A percentile compares a stretch with the other conserved stretches of the same genome.
phyloP scores from a whole-genome alignment of 2,797 vertebrate genomes.

The Merluccius polli region DNA sequence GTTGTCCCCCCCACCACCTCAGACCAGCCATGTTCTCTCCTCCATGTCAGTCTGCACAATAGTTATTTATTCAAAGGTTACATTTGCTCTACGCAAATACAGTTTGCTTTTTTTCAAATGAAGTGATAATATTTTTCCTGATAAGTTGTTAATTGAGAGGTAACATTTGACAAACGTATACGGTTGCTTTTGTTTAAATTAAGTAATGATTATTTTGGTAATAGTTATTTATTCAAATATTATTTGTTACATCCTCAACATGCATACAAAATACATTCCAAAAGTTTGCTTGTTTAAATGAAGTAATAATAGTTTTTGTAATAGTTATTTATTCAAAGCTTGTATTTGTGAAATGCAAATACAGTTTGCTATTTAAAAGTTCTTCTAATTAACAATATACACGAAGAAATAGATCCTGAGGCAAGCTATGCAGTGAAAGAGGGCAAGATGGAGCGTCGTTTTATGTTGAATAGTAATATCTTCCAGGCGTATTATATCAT shows the following conservation, averaged over 20 bases:
- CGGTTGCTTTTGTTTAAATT: too few species aligned
- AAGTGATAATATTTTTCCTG: neutral
- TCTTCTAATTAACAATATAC: neutral
- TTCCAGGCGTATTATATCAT: neutral
- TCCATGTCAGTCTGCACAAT: neutral
- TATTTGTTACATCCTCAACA: neutral
- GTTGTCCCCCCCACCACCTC: too few species aligned
- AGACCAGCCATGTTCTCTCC: too few species aligned
- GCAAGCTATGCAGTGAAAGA: neutral
- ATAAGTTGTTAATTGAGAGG: neutral
- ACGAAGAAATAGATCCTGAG: neutral
- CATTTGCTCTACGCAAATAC: neutral
- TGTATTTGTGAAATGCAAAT: neutral
- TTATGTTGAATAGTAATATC: neutral
- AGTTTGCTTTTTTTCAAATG: neutral
- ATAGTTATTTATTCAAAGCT: neutral
- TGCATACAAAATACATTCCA: neutral
- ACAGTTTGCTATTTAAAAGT: neutral
- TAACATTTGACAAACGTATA: neutral
- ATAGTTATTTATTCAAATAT: too few species aligned
- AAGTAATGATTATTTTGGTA: too few species aligned
- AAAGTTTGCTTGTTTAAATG: neutral
- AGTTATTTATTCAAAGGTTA: conserved; percentile 1
- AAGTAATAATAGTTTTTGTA: neutral
- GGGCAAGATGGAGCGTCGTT: neutral